Evolutionary conservation across 2,113 vertebrate genomes (phyloP).

Genomic region (Corythoichthys intestinalis): DNA sequence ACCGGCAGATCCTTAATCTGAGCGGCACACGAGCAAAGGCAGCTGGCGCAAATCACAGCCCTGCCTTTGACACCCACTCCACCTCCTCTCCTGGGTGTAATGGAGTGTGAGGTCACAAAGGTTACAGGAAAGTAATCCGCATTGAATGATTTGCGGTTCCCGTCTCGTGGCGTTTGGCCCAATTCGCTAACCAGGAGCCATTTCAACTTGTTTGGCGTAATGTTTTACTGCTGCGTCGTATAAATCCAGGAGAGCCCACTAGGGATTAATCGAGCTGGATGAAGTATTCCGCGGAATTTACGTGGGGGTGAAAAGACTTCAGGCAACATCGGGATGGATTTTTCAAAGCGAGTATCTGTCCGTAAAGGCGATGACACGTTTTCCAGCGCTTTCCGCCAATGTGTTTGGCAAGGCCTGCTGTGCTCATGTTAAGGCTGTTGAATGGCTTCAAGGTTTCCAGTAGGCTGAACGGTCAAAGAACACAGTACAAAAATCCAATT

Average conservation of each 20-base stretch:
- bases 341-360: constrained; percentile 19
- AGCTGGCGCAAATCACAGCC: constrained; percentile 17
- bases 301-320: background rate
- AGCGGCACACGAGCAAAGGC: constrained; percentile 3
- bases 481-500: too few species aligned
- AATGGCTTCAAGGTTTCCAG: constrained; percentile 29
- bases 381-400: constrained; percentile 24
- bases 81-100: constrained; percentile 1
- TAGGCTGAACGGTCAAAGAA: constrained; percentile 7
- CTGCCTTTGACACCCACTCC: constrained; percentile 19
- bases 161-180: background rate
- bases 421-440: constrained; percentile 10
- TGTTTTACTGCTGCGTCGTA: background rate
- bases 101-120: constrained; percentile 20
- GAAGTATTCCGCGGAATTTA: background rate
- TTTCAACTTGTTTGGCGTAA: constrained; percentile 13
- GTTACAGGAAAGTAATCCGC: constrained; percentile 35
- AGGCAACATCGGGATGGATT: background rate
- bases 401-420: constrained; percentile 26
- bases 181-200: background rate
- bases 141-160: constrained; percentile 17
- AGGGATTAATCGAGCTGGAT: background rate
- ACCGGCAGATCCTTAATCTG: constrained; percentile 27
- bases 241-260: background rate
- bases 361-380: constrained; percentile 17